Base-by-base conservation (phyloP, 2,113 vertebrate species). In the Cyrtonyx montezumae region DNA sequence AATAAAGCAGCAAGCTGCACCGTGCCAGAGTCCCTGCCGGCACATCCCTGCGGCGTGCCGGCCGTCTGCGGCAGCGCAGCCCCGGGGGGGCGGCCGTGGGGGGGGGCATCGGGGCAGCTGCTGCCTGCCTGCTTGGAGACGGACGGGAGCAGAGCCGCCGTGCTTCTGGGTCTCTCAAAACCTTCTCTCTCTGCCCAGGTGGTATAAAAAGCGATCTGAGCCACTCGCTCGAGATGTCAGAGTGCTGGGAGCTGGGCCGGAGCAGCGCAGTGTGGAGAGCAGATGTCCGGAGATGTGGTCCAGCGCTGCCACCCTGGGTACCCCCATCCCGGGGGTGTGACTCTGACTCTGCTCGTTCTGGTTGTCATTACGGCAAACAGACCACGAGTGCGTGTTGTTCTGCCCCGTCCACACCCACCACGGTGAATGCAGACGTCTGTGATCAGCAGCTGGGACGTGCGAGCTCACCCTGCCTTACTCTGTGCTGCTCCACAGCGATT, bases 401-500 rank as follows among this genome's bases (percentile, higher is more conserved):
- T 73, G 75, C 75, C 61, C 63, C 45, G 13, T 45, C 69, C 42
- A 1, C 8, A n/a, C 62, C 4, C 0, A 6, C 56, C 67, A 6
- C 5, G 1, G 34, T 0, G 19, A 9, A 0, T 1, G 25, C 21
- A 55, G 30, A 53, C 75, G 3, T 20, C 25, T 13, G 21, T 1
- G 32, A 30, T 2, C 63, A 13, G 58, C 61, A 13, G 5, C 2
- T 42, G 43, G 49, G 78, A 11, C 4, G 9, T 0, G 2, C 3
- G 14, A 58, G 32, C 8, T 3, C 62, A 46, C 28, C 45, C n/a
- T 7, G 48, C n/a, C 62, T 13, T 21, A 30, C 4, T 32, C 37
- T 12, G 16, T 0, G 2, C 69, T 30, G 0, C 21, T 42, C 65
- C 45, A 1, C 0, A 2, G 69, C 1, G 28, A 11, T 40, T 28